Evolutionary conservation across 2,113 vertebrate species (phyloP).

Genomic region (Fregata magnificens): DNA sequence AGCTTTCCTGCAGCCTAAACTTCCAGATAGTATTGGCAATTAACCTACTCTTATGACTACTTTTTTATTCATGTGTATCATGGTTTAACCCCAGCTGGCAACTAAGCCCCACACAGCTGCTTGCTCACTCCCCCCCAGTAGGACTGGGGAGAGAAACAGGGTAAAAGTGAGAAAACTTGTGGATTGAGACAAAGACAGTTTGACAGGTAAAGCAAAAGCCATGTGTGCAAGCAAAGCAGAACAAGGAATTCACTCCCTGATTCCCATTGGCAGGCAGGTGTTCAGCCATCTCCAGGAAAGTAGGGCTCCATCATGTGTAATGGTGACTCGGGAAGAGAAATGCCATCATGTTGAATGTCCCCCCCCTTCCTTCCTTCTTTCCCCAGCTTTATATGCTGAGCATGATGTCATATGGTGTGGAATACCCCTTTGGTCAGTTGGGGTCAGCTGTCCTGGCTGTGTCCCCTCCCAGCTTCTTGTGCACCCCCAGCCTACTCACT

Average conservation of each 20-base stretch:
- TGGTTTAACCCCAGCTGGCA: neutral
- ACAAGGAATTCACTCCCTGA: neutral
- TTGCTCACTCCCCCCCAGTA: neutral
- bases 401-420: accelerated
- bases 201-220: neutral
- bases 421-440: too few relatives aligned
- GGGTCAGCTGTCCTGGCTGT: too few relatives aligned
- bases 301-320: accelerated
- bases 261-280: neutral
- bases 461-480: neutral
- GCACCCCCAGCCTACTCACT: accelerated
- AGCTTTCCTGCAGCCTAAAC: neutral
- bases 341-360: accelerated
- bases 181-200: neutral
- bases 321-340: neutral
- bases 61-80: neutral
- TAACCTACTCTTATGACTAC: neutral
- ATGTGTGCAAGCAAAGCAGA: neutral
- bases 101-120: neutral
- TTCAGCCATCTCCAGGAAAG: neutral
- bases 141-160: neutral
- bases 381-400: neutral
- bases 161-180: neutral
- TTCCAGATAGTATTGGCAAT: neutral
- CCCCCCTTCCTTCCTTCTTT: neutral